A percentile compares a stretch with the other conserved stretches of the same genome.
These are phyloP conservation scores for Macropus fuliginosus DNA, from an alignment of 2,797 vertebrate species.

Conservation along the genomic window DNA sequence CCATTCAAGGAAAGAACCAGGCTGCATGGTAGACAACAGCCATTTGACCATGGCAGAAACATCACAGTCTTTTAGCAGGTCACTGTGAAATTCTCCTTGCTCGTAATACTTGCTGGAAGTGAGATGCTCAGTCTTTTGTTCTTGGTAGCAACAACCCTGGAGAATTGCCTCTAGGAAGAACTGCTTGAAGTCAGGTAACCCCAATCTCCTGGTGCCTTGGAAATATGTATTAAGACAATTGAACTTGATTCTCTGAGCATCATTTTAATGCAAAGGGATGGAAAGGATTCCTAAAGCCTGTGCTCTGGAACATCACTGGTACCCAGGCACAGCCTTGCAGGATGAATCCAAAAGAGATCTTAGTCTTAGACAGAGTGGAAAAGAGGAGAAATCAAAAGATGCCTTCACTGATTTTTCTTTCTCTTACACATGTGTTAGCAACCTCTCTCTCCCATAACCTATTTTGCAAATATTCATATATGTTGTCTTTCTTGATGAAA, in stretches of 20 bases:
- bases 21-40: not conserved
- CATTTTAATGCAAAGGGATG: not conserved
- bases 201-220: not conserved
- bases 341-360: not conserved
- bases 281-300: not conserved
- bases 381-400: not conserved
- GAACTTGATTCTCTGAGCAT: not conserved
- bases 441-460: not conserved
- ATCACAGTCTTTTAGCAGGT: not conserved
- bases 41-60: not conserved
- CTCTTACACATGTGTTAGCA: not conserved
- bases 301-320: not conserved
- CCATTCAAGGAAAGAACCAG: not conserved
- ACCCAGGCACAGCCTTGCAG: not conserved
- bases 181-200: not conserved
- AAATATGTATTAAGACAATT: constrained; percentile 6
- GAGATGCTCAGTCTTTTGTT: not conserved
- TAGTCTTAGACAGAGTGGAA: not conserved
- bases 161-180: not conserved
- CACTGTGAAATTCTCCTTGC: not conserved
- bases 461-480: not conserved
- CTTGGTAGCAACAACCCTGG: not conserved
- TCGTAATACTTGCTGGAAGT: not conserved
- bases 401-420: not conserved
- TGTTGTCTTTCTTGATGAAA: not conserved